Evolutionary conservation across 2,797 vertebrate genomes (phyloP).

Genomic region (Labroides dimidiatus): DNA sequence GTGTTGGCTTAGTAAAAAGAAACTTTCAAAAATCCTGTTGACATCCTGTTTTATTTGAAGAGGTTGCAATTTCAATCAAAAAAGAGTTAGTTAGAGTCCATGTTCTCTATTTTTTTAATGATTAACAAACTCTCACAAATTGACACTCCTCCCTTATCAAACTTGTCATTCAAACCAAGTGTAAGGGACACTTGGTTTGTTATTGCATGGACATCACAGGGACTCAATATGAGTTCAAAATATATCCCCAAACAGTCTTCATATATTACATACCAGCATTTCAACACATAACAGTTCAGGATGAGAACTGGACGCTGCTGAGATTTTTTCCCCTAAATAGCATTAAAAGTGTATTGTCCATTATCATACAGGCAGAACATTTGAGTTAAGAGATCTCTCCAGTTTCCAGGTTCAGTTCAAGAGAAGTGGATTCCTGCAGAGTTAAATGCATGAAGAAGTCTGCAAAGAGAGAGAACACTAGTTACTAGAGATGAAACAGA

Average conservation of each 20-base stretch:
- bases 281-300: constrained; percentile 1
- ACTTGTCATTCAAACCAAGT: no score
- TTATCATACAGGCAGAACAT: neutral
- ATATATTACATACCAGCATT: constrained; percentile 15
- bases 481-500: neutral
- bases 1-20: no score
- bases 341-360: neutral
- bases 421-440: constrained; percentile 96
- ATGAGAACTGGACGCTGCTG: neutral
- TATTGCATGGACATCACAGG: neutral
- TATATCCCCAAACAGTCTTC: constrained; percentile 3
- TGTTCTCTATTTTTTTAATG: neutral
- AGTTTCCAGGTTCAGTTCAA: constrained; percentile 46
- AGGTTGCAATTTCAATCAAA: no score
- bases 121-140: neutral
- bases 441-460: constrained; percentile 96
- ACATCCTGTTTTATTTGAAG: no score
- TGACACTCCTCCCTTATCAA: accelerated
- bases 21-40: no score
- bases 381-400: neutral
- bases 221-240: constrained; percentile 70
- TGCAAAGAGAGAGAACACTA: constrained; percentile 67
- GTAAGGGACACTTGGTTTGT: no score
- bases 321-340: neutral
- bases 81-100: neutral